Evolutionary conservation across 1,140 invertebrate species (phyloP), one percentile per base, ranked within the genome.

Genomic region (Batillaria attramentaria): DNA sequence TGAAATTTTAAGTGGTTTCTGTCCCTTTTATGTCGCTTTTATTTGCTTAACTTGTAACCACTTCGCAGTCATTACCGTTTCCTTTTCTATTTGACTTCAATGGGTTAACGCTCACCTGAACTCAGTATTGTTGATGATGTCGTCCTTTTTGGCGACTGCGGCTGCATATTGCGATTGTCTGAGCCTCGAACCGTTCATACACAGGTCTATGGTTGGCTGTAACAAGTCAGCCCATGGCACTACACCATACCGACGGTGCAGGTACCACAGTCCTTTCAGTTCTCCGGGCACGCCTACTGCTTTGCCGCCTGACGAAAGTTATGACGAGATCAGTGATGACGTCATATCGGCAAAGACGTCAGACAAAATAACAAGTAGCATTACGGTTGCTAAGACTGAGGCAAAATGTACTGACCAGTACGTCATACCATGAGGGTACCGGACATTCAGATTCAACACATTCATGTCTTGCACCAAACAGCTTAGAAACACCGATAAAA

Each of bases 201-300:
- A 85, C 24, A 91, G 70, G 33, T 87, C 72, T 31, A 91, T 93
- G 0, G 94, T 93, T 0, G 96, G 96, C 43, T 93, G 88, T n/a
- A 98, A 92, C 3, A 99, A 89, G 2, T 94, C 93, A 6, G 91
- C 89, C 97, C 97, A 99, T 0, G 94, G 93, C 1, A 98, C 89
- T 42, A 79, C 81, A 5, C 89, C 91, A 46, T 77, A 81, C 31
- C 73, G 91, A 84, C 94, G 90, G 88, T 97, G 94, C 0, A 95
- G 95, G 78, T 94, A 93, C 94, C 95, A 95, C 86, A 96, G 97
- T 2, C 97, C 97, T 78, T 94, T 94, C 1, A 98, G 85, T 90
- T 99, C 97, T 0, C 97, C 97, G 3, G 98, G 97, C 33, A 98
- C 95, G 0, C 93, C 96, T 33, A 97, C 93, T 1, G 97, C 91